Conservation (phyloP, 2,113 vertebrate genomes). For the Alethe castanea region DNA sequence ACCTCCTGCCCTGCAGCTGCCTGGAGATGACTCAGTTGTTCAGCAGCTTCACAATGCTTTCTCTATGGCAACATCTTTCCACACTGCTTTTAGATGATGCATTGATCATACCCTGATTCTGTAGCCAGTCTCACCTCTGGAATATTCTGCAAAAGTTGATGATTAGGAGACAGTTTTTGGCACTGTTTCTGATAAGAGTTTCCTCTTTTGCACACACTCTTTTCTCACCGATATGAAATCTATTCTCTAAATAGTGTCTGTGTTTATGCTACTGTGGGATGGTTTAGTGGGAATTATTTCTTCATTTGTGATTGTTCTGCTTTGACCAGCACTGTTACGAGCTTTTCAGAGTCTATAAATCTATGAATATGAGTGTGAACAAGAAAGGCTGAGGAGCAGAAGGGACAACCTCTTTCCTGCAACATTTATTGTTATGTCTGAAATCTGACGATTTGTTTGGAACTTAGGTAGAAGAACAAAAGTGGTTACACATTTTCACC, state of each 20-base stretch:
- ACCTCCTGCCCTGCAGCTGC: background rate
- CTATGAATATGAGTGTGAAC: background rate
- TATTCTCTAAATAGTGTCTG: background rate
- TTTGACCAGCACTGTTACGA: background rate
- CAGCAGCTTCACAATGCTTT: background rate
- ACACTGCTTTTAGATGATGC: background rate
- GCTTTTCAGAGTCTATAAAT: background rate
- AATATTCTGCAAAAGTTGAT: background rate
- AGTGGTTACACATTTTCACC: rapidly evolving
- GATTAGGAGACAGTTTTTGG: background rate
- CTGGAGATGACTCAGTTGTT: background rate
- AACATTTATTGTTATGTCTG: rapidly evolving
- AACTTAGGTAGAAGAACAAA: background rate
- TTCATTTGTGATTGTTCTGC: background rate
- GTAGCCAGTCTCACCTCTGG: background rate
- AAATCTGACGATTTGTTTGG: background rate
- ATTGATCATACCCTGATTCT: background rate
- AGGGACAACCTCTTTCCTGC: background rate
- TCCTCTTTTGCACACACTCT: background rate
- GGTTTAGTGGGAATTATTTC: background rate
- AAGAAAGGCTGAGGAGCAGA: background rate
- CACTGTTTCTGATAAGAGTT: background rate
- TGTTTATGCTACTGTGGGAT: background rate
- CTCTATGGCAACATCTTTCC: background rate
- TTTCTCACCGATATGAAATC: background rate